Evolutionary conservation across 35 echinoderm and acorn worm species (phyloP).

Genomic region (Ptychodera flava): DNA sequence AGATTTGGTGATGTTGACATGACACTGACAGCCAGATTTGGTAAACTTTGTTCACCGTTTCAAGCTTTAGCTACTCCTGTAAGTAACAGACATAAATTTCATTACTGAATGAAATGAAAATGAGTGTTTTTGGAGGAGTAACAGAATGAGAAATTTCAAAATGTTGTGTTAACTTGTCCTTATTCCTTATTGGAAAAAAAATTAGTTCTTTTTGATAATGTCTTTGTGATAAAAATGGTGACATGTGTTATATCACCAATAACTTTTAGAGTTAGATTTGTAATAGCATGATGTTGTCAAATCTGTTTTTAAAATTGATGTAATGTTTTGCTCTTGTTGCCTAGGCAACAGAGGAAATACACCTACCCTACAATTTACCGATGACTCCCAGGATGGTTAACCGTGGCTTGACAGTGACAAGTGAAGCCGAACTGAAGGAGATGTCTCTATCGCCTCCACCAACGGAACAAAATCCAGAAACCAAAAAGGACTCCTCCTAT

Average conservation of each 20-base stretch:
- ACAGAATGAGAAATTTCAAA: neutral
- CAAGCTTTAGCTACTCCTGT: slow-evolving; percentile 71
- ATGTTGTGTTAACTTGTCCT: neutral
- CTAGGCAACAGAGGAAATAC: slow-evolving; percentile 68
- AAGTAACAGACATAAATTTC: slow-evolving; percentile 9
- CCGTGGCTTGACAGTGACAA: slow-evolving; percentile 62
- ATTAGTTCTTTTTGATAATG: neutral
- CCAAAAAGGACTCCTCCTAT: neutral
- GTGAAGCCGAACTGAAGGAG: slow-evolving; percentile 56
- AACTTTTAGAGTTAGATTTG: neutral
- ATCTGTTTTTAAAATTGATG: too few relatives aligned
- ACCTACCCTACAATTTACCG: slow-evolving; percentile 54
- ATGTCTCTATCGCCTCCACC: slow-evolving; percentile 6
- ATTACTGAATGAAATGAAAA: neutral
- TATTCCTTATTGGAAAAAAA: neutral
- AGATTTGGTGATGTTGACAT: slow-evolving; percentile 46
- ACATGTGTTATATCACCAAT: neutral
- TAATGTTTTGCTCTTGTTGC: slow-evolving; percentile 9
- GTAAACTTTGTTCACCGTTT: slow-evolving; percentile 85
- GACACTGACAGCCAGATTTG: slow-evolving; percentile 37
- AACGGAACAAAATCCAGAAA: neutral
- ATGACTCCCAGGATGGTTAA: slow-evolving; percentile 75
- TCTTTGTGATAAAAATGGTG: neutral
- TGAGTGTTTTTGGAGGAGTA: neutral
- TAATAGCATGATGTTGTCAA: too few relatives aligned